Evolutionary conservation across 1,140 invertebrate species (phyloP).

Genomic region (Drosophila rufa): DNA sequence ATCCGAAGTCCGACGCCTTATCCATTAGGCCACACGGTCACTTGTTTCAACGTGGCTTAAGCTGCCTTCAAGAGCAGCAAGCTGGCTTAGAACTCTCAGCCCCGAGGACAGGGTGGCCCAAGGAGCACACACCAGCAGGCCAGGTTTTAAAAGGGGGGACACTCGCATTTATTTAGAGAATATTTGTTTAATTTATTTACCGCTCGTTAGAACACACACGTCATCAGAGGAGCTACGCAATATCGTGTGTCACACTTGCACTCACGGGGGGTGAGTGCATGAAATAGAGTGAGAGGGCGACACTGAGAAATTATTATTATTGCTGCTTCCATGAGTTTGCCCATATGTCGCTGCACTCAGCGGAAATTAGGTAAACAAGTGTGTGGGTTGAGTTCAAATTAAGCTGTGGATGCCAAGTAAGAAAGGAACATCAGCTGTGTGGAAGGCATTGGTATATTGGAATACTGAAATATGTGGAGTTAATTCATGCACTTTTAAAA

Average conservation of each 20-base stretch:
- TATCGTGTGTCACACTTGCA: conserved; percentile 11
- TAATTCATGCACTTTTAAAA: not conserved
- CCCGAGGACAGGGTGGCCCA: conserved; percentile 5
- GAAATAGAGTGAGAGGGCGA: conserved; percentile 37
- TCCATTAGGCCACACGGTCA: conserved; percentile 55
- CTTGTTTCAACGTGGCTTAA: not conserved
- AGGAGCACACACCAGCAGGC: too few species aligned
- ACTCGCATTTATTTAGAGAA: not conserved
- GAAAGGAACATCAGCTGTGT: not conserved
- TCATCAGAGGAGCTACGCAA: not conserved
- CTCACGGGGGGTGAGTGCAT: not conserved
- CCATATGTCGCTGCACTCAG: not conserved
- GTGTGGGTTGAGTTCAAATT: too few species aligned
- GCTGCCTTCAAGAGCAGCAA: not conserved
- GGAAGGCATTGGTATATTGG: not conserved
- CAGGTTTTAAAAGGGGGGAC: not conserved
- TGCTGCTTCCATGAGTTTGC: not conserved
- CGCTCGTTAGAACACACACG: not conserved
- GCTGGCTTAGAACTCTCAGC: not conserved
- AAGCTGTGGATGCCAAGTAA: too few species aligned
- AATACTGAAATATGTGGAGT: not conserved
- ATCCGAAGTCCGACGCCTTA: conserved; percentile 53
- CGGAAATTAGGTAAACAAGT: not conserved
- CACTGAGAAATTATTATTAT: conserved; percentile 4
- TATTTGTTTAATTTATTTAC: not conserved